Evolutionary conservation across 2,888 invertebrate species (phyloP), one percentile per base, ranked within the genome.

Genomic region (Geotrupes spiniger): DNA sequence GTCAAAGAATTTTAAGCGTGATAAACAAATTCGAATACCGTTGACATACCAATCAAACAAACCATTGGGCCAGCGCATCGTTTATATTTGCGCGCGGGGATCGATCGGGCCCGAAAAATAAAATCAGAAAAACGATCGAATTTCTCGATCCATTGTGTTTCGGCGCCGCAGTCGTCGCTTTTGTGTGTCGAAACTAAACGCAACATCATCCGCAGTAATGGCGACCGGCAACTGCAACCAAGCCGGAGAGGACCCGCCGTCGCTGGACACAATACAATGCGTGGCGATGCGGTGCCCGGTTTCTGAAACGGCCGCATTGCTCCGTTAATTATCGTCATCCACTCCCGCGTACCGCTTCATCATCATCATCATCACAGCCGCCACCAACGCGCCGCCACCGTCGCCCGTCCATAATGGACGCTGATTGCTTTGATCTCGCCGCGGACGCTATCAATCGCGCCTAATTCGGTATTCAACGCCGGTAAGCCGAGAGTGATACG

Each of bases 391-490:
- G 48, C 42, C 49, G 51, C 6, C 21, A 21, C 3, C 21, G 21
- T 21, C 49, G 42, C 41, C 40, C 49, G 49, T 49, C 55, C 54
- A 66, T 65, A 66, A 68, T 66, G 62, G 63, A 51, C 54, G 55
- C 59, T 69, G 68, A 69, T 69, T 68, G 62, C 66, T 68, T 67
- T 68, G 66, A 69, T 68, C 64, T 62, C 56, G 43, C 53, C 64
- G 42, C 63, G 64, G 57, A 58, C 55, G 53, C 63, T 60, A 65
- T 66, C 65, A 67, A 66, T 65, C 59, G 63, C 57, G 58, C 60
- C 58, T 67, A 65, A 68, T 68, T 66, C 58, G 55, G 56, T 51
- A 65, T 65, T 66, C 61, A 66, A 57, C 58, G 54, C 57, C 54
- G 52, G 57, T 58, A 57, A 54, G 47, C 47, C 46, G 49, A 43